Conservation (phyloP, 1,140 invertebrate genomes). For the Formica selysi region DNA sequence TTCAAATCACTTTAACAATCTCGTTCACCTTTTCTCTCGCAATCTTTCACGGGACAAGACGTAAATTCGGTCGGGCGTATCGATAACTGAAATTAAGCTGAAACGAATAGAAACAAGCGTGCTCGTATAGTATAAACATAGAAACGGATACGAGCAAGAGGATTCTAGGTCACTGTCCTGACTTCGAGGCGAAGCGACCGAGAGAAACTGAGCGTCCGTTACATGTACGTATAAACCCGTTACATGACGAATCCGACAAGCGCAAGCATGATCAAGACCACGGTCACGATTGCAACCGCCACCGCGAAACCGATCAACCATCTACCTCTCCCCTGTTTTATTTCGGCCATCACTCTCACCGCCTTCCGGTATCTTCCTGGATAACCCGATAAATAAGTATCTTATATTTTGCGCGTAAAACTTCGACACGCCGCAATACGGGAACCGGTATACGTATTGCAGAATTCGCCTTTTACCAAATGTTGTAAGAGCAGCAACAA, state of each 20-base stretch:
- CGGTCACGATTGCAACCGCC: not conserved
- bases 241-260: constrained; percentile 72
- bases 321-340: not conserved
- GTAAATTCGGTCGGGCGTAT: too few species aligned
- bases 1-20: too few species aligned
- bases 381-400: not conserved
- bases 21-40: too few species aligned
- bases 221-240: constrained; percentile 80
- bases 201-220: constrained; percentile 79
- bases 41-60: too few species aligned
- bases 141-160: constrained; percentile 73
- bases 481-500: too few species aligned
- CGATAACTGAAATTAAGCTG: too few species aligned
- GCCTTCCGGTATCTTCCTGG: too few species aligned
- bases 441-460: too few species aligned
- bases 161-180: constrained; percentile 84
- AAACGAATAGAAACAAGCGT: too few species aligned
- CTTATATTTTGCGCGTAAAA: not conserved
- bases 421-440: too few species aligned
- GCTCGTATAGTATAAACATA: not conserved
- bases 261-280: constrained; percentile 45
- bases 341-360: constrained; percentile 47
- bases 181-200: constrained; percentile 81
- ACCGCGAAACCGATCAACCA: constrained; percentile 28
- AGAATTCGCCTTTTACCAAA: too few species aligned